Conservation (phyloP, 2,797 vertebrate genomes). For the Pitangus sulphuratus region DNA sequence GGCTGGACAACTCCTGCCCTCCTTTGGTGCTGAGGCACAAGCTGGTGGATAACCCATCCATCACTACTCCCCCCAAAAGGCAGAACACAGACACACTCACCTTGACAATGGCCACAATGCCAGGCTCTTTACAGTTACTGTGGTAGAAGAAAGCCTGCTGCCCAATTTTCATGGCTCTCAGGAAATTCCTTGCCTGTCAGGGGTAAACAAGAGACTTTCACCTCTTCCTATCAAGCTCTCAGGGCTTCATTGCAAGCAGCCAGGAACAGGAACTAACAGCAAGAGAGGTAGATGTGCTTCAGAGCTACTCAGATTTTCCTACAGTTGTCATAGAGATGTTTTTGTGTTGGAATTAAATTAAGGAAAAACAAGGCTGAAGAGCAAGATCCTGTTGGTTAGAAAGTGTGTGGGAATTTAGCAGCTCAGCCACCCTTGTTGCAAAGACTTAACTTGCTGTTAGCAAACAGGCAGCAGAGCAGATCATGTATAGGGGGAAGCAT, state of each 20-base stretch:
- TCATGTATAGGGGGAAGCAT: neutral
- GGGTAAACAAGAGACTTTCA: neutral
- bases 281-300: neutral
- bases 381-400: neutral
- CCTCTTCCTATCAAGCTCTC: neutral
- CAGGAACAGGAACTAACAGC: neutral
- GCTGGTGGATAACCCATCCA: neutral
- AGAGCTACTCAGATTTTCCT: neutral
- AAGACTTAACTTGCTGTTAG: neutral
- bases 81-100: constrained; percentile 63
- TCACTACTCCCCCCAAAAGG: neutral
- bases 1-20: neutral
- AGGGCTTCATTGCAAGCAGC: neutral
- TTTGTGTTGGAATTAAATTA: neutral
- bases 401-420: neutral
- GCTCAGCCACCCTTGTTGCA: neutral
- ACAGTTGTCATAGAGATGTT: neutral
- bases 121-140: constrained; percentile 97
- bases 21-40: neutral
- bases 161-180: constrained; percentile 90
- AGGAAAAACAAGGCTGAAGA: neutral
- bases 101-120: constrained; percentile 89
- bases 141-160: constrained; percentile 96
- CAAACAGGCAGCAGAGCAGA: neutral
- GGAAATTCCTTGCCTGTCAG: constrained; percentile 92